Percentiles rank a stretch among this genome's conserved stretches.
These are phyloP conservation scores for Lithophane ornitopus DNA, from an alignment of 2,888 invertebrate genomes.

Conservation along the genomic window DNA sequence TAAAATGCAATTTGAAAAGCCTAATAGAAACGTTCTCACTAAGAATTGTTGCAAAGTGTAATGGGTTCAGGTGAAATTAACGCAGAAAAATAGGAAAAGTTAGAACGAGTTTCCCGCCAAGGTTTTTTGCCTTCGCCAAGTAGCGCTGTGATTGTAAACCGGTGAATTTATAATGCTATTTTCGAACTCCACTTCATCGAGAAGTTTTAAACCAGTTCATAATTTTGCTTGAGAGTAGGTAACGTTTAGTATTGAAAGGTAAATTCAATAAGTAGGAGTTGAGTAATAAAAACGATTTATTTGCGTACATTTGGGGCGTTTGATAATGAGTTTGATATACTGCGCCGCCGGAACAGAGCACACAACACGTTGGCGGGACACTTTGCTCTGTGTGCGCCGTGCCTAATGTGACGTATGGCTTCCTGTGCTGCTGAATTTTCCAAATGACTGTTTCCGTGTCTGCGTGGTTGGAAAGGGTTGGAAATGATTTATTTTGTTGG, in stretches of 20 bases:
- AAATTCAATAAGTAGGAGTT: conserved; percentile 74
- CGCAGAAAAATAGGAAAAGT: conserved; percentile 91
- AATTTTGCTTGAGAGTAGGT: conserved; percentile 84
- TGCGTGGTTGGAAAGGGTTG: conserved; percentile 55
- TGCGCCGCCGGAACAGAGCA: conserved; percentile 41
- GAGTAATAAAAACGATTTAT: conserved; percentile 65
- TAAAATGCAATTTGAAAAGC: conserved; percentile 88
- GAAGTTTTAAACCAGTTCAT: conserved; percentile 88
- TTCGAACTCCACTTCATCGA: conserved; percentile 89
- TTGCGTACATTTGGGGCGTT: conserved; percentile 57
- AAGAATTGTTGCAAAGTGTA: conserved; percentile 90
- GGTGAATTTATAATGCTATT: conserved; percentile 91
- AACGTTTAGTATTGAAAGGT: conserved; percentile 77
- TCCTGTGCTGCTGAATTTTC: conserved; percentile 66
- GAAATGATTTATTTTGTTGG: conserved; percentile 54
- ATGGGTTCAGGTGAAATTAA: conserved; percentile 90
- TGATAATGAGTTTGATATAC: conserved; percentile 58
- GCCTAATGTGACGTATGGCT: conserved; percentile 66
- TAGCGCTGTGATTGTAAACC: conserved; percentile 90
- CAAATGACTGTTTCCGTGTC: conserved; percentile 67
- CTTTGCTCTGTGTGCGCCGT: conserved; percentile 53
- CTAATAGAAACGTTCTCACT: conserved; percentile 87
- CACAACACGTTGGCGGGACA: conserved; percentile 55
- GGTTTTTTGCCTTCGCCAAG: conserved; percentile 87
- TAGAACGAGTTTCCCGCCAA: conserved; percentile 88